Evolutionary conservation across 2,888 invertebrate genomes (phyloP), one percentile per base, ranked within the genome.

Genomic region (Linnaemya vulpina): DNA sequence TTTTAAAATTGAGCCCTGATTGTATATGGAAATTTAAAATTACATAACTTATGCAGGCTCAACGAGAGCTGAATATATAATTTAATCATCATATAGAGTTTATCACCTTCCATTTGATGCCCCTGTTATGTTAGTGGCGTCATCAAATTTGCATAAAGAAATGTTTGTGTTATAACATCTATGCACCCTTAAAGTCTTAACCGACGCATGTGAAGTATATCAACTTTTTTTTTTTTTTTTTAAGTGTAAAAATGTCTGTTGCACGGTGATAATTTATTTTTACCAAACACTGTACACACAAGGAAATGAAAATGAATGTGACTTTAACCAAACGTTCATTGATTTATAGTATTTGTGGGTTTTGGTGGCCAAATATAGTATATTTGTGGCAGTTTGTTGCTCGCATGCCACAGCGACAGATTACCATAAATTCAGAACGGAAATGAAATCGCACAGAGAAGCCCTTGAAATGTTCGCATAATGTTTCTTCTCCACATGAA

Each of bases 361-460:
- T 55, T 67, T 17, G 35, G 58, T 8, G 35, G 17, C 7, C 35
- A 9, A 10, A 9, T 62, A 10, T 11, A 60, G 20, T 51, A 49
- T 46, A 30, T 60, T 78, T 67, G 76, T 58, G 58, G 76, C 60
- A 71, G 51, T 76, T 70, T 35, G 49, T 67, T 35, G 25, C 51
- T 60, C 30, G 30, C 82, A 51, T 73, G 67, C 76, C 55, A 51
- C 49, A 79, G 53, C 77, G 84, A 86, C 80, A 78, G 86, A 87
- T 87, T 86, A 86, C 80, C 83, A 78, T 84, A 83, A 87, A 87
- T 86, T 84, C 75, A 68, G 74, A 74, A 73, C 87, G 87, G 86
- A 87, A 86, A 87, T 86, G 77, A 84, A 86, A 86, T 81, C 81
- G 77, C 84, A 74, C 79, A 74, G 79, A 82, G 74, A 82, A 30